Evolutionary conservation across 2,888 invertebrate species (phyloP).

Genomic region (Eupithecia tripunctaria): DNA sequence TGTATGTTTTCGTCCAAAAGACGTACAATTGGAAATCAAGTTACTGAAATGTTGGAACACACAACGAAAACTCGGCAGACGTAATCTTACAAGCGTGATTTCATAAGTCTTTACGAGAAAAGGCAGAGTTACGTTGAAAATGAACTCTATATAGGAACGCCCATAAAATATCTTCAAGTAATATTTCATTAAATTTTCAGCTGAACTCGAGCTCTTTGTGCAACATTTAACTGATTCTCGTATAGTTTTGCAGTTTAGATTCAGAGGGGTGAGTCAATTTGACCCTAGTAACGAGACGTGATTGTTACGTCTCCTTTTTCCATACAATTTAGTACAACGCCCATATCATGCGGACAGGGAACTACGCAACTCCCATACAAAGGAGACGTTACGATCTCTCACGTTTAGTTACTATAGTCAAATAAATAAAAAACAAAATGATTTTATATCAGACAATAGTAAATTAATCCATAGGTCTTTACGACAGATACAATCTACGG

Average conservation of each 20-base stretch:
- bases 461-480: no score
- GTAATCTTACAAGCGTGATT: conserved; percentile 16
- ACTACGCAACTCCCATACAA: no score
- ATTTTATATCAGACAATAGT: no score
- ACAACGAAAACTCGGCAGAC: conserved; percentile 11
- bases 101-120: conserved; percentile 15
- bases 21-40: not conserved
- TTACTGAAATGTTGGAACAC: conserved; percentile 6
- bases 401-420: no score
- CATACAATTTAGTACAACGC: no score
- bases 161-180: not conserved
- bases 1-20: not conserved
- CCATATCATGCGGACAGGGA: no score
- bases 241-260: not conserved
- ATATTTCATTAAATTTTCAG: not conserved
- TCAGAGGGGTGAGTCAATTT: no score
- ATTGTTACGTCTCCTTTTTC: no score
- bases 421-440: no score
- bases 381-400: no score
- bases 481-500: no score
- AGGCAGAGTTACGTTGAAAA: conserved; percentile 12
- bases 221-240: not conserved
- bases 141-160: not conserved
- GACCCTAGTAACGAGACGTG: no score
- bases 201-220: not conserved